Base-by-base conservation (phyloP, 2,113 vertebrate species). In the Rhipidura dahli region DNA sequence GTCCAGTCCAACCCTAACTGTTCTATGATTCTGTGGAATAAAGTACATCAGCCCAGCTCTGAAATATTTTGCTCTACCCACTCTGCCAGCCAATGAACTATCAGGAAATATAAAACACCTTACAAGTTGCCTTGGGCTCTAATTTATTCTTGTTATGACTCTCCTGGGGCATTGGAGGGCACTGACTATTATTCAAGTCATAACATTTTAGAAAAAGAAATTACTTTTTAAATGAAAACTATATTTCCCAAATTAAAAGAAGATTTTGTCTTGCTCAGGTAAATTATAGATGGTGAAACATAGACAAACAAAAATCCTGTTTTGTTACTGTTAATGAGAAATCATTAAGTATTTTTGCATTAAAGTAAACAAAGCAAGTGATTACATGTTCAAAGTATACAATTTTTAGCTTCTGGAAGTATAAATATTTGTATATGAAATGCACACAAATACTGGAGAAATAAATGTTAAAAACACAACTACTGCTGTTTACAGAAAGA, bases 391-490 rank as follows among this genome's bases (percentile, higher is more conserved):
- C 27, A 61, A 82, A 4, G 4, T 42, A 7, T 47, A n/a, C 11
- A 24, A 21, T 37, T 17, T 69, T 70, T 44, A 35, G 3, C 2
- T 68, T 44, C 7, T 57, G 8, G 7, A 61, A 76, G 1, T 51
- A 33, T 27, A 26, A 37, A 57, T 1, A 12, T 8, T 3, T 19
- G 9, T 40, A 15, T 26, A 15, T 37, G 20, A 80, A 71, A 72
- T 50, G 16, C 3, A 56, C 8, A 39, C 1, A 40, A 68, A 47
- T 27, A 39, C 4, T 37, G 5, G 9, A 63, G 26, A 83, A 78
- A 37, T 7, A 68, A 4, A 9, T 59, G 22, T 19, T 17, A 30
- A 26, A 13, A 39, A 3, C 0, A 1, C 7, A 72, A 3, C 2
- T 42, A 19, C 5, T 47, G 2, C 1, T 61, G n/a, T 27, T 71